Percentiles rank a stretch among this genome's conserved stretches.
Evolutionary conservation across 2,797 vertebrate genomes (phyloP).

Genomic region (Sphenodon punctatus): DNA sequence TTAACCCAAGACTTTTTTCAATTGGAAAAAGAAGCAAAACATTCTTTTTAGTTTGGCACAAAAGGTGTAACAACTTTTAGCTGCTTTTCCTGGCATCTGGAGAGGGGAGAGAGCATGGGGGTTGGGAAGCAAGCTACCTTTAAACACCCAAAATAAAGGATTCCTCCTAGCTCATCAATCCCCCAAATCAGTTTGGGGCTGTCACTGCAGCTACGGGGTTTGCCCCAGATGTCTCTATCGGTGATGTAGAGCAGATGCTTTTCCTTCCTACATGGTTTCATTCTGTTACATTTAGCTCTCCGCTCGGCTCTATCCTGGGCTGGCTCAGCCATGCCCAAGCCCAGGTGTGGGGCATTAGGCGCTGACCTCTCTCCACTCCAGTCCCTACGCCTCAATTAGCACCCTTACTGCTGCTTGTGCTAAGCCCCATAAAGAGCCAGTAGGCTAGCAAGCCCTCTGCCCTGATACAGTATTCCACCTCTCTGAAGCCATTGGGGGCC

Average conservation of each 20-base stretch:
- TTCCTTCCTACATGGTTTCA: neutral
- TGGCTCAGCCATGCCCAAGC: too few relatives aligned
- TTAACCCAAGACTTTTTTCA: neutral
- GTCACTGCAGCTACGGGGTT: conserved; percentile 4
- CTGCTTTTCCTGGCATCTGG: conserved; percentile 19
- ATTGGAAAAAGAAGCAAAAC: neutral
- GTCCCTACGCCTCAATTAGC: too few relatives aligned
- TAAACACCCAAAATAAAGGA: rapidly evolving
- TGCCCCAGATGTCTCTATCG: conserved; percentile 17
- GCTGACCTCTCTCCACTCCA: too few relatives aligned
- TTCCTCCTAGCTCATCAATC: neutral
- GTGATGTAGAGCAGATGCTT: neutral
- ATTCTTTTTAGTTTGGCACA: conserved; percentile 5
- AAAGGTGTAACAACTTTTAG: neutral
- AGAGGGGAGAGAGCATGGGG: too few relatives aligned
- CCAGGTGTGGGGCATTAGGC: too few relatives aligned
- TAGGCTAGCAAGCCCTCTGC: too few relatives aligned
- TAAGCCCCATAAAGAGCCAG: too few relatives aligned
- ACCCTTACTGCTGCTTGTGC: too few relatives aligned
- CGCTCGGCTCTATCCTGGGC: too few relatives aligned
- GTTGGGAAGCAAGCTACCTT: conserved; percentile 4
- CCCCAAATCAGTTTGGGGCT: neutral
- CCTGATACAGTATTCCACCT: too few relatives aligned
- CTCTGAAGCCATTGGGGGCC: neutral
- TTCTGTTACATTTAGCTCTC: too few relatives aligned